Conservation (phyloP, 2,888 invertebrate species). For the Agriotes lineatus region DNA sequence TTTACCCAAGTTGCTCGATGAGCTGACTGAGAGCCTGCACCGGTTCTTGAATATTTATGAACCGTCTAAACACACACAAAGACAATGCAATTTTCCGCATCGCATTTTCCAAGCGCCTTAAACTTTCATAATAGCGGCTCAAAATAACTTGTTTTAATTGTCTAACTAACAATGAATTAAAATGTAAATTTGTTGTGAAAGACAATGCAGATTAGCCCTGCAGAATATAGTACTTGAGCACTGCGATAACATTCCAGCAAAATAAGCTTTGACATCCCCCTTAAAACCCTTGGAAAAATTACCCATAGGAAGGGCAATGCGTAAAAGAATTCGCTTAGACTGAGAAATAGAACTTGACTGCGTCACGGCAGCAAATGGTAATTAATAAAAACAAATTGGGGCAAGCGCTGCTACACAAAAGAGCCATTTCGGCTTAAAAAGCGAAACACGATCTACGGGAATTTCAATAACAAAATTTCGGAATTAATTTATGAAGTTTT, state of each 20-base stretch:
- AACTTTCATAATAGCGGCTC: slow-evolving; percentile 21
- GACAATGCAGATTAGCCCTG: slow-evolving; percentile 21
- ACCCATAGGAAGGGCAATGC: neutral
- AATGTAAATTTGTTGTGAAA: slow-evolving; percentile 28
- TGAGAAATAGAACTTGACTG: too few relatives aligned
- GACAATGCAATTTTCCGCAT: slow-evolving; percentile 24
- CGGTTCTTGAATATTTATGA: slow-evolving; percentile 18
- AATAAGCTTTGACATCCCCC: too few relatives aligned
- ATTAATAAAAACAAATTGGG: too few relatives aligned
- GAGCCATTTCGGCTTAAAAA: too few relatives aligned
- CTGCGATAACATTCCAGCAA: too few relatives aligned
- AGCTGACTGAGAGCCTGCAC: too few relatives aligned
- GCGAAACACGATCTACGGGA: neutral
- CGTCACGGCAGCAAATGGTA: too few relatives aligned
- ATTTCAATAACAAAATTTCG: neutral
- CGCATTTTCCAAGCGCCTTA: slow-evolving; percentile 12
- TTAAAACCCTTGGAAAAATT: too few relatives aligned
- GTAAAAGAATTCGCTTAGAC: too few relatives aligned
- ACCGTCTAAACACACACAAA: slow-evolving; percentile 19
- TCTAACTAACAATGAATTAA: slow-evolving; percentile 23
- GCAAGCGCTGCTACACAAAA: too few relatives aligned
- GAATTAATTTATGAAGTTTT: neutral
- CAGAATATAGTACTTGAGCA: neutral
- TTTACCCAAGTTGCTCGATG: too few relatives aligned
- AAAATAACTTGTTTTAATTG: slow-evolving; percentile 22